Conservation (phyloP, 2,797 vertebrate genomes). For the Anableps anableps region DNA sequence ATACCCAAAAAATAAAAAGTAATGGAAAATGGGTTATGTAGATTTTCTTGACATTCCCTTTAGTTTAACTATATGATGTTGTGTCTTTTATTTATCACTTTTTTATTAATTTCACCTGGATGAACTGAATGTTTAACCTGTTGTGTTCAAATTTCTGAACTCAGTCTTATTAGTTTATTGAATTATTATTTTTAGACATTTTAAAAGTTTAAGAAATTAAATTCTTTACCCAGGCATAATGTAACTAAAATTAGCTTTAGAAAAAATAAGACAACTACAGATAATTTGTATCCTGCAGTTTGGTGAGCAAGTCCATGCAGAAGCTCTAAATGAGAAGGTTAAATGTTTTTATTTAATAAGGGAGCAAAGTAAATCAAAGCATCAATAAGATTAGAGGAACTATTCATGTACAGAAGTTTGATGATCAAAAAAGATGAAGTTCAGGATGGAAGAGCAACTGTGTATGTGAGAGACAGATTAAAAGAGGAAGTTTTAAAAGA, state of each 20-base stretch:
- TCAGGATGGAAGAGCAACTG: slow-evolving; percentile 17
- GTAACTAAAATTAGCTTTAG: background rate
- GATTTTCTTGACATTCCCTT: background rate
- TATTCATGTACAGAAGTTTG: slow-evolving; percentile 13
- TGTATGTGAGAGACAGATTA: slow-evolving; percentile 2
- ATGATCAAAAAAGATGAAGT: background rate
- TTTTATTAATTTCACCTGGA: background rate
- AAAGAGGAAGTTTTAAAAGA: slow-evolving; percentile 62
- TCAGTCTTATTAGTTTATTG: background rate
- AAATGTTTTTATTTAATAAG: background rate
- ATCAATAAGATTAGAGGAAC: background rate
- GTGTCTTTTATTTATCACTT: too few relatives aligned
- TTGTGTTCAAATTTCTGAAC: background rate
- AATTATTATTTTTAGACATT: background rate
- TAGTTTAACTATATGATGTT: background rate
- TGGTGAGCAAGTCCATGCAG: background rate
- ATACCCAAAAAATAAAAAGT: background rate
- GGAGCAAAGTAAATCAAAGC: background rate
- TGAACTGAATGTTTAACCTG: background rate
- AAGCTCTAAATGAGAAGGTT: background rate
- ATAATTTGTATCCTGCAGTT: background rate
- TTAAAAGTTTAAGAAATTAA: background rate
- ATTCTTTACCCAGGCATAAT: background rate
- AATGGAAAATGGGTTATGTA: background rate
- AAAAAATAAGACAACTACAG: background rate